A percentile compares a stretch with the other conserved stretches of the same genome.
Evolutionary conservation across 1,140 invertebrate genomes (phyloP).

Genomic region (Apis dorsata): DNA sequence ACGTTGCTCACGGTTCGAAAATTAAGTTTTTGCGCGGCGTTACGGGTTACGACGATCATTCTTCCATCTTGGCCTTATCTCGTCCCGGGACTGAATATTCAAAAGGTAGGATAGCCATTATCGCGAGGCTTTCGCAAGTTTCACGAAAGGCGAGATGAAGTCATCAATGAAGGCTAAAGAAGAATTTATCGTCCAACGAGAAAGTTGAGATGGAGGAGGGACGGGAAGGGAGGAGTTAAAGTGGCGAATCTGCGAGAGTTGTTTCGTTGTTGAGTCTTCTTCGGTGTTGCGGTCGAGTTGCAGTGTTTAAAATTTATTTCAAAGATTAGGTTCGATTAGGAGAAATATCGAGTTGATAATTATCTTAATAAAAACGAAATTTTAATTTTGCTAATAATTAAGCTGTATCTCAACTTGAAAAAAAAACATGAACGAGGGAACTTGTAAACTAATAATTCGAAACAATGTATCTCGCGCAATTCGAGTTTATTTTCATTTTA

Average conservation of each 20-base stretch:
- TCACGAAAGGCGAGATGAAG: not conserved
- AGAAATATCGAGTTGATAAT: no score
- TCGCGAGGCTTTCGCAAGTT: slow-evolving; percentile 2
- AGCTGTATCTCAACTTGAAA: no score
- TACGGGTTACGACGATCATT: slow-evolving; percentile 33
- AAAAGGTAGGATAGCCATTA: not conserved
- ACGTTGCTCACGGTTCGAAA: not conserved
- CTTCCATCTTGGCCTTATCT: slow-evolving; percentile 29
- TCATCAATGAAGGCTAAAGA: not conserved
- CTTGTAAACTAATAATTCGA: no score
- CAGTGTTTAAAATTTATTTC: no score
- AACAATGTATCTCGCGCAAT: no score
- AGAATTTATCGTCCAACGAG: not conserved
- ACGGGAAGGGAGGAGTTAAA: not conserved
- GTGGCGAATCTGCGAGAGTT: not conserved
- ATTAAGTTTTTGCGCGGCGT: slow-evolving; percentile 25
- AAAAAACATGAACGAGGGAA: no score
- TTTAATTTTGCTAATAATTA: no score
- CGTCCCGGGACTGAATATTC: slow-evolving; percentile 6
- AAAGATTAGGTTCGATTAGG: no score
- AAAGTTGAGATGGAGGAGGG: not conserved
- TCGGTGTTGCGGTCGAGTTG: no score
- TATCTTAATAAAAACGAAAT: no score
- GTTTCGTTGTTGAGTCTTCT: not conserved
- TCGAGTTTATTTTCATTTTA: not conserved